Conservation (phyloP, 2,113 vertebrate genomes). For the Psephotus haematonotus region DNA sequence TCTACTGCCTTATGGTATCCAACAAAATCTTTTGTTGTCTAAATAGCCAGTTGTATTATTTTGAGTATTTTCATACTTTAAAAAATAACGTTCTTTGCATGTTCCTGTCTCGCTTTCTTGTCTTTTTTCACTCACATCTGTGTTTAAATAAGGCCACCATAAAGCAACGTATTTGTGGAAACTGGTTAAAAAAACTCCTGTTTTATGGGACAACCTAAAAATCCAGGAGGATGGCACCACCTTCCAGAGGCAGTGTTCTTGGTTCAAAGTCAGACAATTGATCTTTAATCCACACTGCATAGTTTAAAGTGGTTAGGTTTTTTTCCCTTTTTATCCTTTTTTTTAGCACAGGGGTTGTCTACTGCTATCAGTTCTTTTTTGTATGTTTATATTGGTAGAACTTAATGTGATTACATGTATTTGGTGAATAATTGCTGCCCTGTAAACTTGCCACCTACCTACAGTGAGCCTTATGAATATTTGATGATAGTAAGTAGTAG, state of each 20-base stretch:
- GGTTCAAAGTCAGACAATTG: background rate
- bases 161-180: background rate
- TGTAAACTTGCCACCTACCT: constrained; percentile 14
- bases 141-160: background rate
- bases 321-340: background rate
- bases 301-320: background rate
- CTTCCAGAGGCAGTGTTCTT: background rate
- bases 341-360: background rate
- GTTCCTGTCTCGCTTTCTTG: background rate
- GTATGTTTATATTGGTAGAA: background rate
- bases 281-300: background rate
- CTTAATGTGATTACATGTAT: background rate
- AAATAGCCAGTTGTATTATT: background rate
- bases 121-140: background rate
- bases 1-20: background rate
- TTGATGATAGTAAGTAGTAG: constrained; percentile 36
- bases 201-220: background rate
- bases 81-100: background rate
- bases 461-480: constrained; percentile 20
- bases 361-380: background rate
- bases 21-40: background rate
- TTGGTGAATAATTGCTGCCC: constrained; percentile 9
- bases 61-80: background rate
- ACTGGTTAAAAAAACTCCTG: background rate
- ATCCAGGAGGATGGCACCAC: background rate